Conservation (phyloP, 2,888 invertebrate species). For the Dione vanillae region DNA sequence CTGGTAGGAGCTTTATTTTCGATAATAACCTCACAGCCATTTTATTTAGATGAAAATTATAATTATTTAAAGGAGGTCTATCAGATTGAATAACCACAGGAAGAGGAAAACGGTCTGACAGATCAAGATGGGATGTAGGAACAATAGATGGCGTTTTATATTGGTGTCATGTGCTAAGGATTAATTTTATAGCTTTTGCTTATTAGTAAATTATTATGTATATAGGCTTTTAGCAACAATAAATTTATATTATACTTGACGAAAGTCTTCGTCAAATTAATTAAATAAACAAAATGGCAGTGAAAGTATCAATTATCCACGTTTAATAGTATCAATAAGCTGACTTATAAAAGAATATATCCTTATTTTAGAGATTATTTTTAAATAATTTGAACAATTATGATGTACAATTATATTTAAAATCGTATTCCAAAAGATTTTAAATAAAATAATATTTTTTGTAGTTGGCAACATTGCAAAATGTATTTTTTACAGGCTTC, state of each 20-base stretch:
- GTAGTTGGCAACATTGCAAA: conserved; percentile 54
- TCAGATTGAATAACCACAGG: conserved; percentile 77
- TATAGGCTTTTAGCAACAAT: too few relatives aligned
- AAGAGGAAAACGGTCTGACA: conserved; percentile 63
- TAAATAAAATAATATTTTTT: conserved; percentile 45
- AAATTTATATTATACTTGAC: too few relatives aligned
- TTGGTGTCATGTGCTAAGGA: conserved; percentile 5
- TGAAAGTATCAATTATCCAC: not conserved
- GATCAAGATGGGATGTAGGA: conserved; percentile 54
- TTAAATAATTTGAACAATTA: not conserved
- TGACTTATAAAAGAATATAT: not conserved
- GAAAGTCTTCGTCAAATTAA: too few relatives aligned
- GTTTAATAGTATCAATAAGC: not conserved
- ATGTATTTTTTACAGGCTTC: conserved; percentile 38
- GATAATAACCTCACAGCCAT: conserved; percentile 78
- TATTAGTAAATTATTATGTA: too few relatives aligned
- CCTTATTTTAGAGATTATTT: not conserved
- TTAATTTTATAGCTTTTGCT: not conserved
- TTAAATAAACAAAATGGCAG: not conserved
- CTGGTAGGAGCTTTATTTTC: conserved; percentile 71
- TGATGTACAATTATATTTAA: not conserved
- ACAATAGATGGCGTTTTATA: conserved; percentile 44
- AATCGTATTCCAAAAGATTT: not conserved
- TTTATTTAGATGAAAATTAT: conserved; percentile 36
- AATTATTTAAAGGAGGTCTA: conserved; percentile 47